Evolutionary conservation across 2,113 vertebrate genomes (phyloP).

Genomic region (Austrofundulus limnaeus): DNA sequence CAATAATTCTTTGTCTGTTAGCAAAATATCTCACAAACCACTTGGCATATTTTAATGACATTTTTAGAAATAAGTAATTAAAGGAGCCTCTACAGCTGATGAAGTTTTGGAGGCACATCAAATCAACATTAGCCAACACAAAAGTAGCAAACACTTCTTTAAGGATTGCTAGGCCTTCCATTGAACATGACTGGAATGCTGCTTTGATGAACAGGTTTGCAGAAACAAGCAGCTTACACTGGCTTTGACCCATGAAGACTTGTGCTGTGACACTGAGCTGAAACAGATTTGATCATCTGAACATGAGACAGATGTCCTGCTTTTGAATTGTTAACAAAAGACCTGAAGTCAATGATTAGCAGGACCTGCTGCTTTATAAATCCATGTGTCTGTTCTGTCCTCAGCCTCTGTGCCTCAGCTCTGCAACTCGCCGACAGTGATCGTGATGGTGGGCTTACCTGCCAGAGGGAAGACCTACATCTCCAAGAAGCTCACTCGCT

Average conservation of each 20-base stretch:
- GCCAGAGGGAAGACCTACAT: constrained; percentile 92
- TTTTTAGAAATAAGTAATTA: too few relatives aligned
- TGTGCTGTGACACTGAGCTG: background rate
- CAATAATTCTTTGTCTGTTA: too few relatives aligned
- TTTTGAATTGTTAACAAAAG: background rate
- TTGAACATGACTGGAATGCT: too few relatives aligned
- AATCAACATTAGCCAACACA: too few relatives aligned
- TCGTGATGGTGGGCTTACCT: constrained; percentile 90
- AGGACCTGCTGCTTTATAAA: too few relatives aligned
- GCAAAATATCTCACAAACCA: too few relatives aligned
- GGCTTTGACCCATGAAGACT: background rate
- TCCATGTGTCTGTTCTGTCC: constrained; percentile 18
- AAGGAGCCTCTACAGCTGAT: too few relatives aligned
- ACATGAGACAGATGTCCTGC: background rate
- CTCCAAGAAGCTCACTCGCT: constrained; percentile 90
- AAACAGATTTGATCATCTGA: background rate
- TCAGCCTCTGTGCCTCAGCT: constrained; percentile 88
- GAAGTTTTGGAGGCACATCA: too few relatives aligned
- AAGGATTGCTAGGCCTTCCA: too few relatives aligned
- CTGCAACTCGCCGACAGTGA: constrained; percentile 90
- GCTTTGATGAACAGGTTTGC: too few relatives aligned
- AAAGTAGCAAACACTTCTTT: too few relatives aligned
- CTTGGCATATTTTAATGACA: too few relatives aligned
- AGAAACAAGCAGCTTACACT: background rate
- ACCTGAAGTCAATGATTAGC: background rate